Conservation (phyloP, 2,113 vertebrate species). For the Rhinopomastus cyanomelas region DNA sequence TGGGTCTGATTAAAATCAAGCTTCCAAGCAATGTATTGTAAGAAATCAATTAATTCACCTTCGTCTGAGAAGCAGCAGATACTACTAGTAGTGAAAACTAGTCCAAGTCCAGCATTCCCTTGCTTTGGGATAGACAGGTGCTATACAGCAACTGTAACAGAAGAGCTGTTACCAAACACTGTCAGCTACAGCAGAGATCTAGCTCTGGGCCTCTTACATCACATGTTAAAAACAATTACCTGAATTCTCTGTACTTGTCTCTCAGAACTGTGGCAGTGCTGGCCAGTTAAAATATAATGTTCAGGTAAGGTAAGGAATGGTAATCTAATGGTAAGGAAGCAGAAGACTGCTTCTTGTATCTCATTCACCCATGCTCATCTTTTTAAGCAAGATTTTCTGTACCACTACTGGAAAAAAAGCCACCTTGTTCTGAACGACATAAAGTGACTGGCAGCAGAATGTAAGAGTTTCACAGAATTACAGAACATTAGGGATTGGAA, state of each 20-base stretch:
- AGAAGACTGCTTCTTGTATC: background rate
- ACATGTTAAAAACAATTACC: background rate
- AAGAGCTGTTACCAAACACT: background rate
- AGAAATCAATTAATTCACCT: background rate
- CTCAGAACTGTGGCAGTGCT: background rate
- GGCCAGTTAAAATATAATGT: background rate
- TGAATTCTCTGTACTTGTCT: background rate
- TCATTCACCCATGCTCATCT: rapidly evolving
- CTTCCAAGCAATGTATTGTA: background rate
- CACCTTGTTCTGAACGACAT: background rate
- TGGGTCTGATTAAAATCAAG: background rate
- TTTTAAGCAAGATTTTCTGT: background rate
- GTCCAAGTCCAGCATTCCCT: rapidly evolving
- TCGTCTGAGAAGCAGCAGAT: background rate
- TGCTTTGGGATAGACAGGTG: background rate
- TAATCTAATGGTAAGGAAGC: background rate
- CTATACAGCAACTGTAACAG: background rate
- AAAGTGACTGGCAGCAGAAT: background rate
- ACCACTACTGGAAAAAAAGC: background rate
- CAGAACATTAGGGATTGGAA: no score
- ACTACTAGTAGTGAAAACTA: background rate
- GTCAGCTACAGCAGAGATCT: background rate
- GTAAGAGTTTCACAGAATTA: no score
- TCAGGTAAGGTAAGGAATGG: no score
- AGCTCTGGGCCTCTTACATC: background rate